These are phyloP conservation scores for Stictonetta naevosa DNA, from an alignment of 2,113 vertebrate species.

Conservation along the genomic window DNA sequence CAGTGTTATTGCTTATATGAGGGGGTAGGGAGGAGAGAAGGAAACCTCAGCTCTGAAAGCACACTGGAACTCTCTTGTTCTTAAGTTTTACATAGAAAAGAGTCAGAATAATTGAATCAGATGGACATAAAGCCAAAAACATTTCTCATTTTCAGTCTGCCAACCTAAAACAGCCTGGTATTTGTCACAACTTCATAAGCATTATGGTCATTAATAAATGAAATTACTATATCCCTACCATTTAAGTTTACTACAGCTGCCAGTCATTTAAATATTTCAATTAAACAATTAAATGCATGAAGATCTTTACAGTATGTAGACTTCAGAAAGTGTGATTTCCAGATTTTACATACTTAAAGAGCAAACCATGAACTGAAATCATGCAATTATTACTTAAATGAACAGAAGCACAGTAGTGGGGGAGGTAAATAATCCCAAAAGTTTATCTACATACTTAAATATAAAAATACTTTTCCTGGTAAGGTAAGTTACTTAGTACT, in stretches of 20 bases:
- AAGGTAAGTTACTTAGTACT: not conserved
- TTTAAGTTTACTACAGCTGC: not conserved
- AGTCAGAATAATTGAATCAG: not conserved
- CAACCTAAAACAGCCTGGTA: not conserved
- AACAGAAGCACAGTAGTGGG: not conserved
- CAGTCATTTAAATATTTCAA: not conserved
- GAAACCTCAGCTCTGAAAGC: not conserved
- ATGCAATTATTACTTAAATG: not conserved
- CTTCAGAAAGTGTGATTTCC: not conserved
- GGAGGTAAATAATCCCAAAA: not conserved
- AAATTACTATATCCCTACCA: not conserved
- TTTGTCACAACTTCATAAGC: not conserved
- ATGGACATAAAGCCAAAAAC: not conserved
- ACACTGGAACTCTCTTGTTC: not conserved
- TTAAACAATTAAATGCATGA: not conserved
- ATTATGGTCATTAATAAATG: not conserved
- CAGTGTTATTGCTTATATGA: not conserved
- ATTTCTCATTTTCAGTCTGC: not conserved
- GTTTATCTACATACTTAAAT: not conserved
- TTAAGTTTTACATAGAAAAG: not conserved
- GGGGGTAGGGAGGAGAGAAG: fast-evolving
- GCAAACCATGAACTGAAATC: not conserved
- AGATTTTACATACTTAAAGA: not conserved
- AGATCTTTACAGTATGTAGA: not conserved
- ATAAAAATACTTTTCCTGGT: not conserved